Conservation (phyloP, 1,140 invertebrate species). For the Papilio helenus region DNA sequence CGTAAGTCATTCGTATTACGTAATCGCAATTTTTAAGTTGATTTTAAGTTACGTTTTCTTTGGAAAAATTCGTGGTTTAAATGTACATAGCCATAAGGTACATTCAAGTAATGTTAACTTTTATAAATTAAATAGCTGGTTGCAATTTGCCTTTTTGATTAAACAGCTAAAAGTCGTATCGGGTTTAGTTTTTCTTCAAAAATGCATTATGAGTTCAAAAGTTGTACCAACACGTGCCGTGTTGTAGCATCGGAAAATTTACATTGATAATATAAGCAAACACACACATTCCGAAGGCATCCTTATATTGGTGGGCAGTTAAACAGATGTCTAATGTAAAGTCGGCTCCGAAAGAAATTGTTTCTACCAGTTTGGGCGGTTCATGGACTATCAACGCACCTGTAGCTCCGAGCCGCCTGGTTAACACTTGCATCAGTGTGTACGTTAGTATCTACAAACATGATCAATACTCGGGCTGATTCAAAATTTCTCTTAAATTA, state of each 20-base stretch:
- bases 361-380: constrained; percentile 47
- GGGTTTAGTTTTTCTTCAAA: neutral
- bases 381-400: constrained; percentile 49
- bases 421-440: constrained; percentile 67
- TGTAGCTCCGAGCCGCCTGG: constrained; percentile 53
- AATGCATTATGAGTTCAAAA: neutral
- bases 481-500: constrained; percentile 38
- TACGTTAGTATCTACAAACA: constrained; percentile 63
- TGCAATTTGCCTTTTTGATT: too few relatives aligned
- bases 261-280: constrained; percentile 32
- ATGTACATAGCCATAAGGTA: too few relatives aligned
- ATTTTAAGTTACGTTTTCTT: too few relatives aligned
- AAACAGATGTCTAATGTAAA: constrained; percentile 40
- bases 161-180: neutral
- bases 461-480: constrained; percentile 45
- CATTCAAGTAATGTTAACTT: too few relatives aligned
- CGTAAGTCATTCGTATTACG: neutral
- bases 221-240: constrained; percentile 3
- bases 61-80: too few relatives aligned
- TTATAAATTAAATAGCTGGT: too few relatives aligned
- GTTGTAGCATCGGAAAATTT: constrained; percentile 15
- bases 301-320: constrained; percentile 34
- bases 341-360: constrained; percentile 39
- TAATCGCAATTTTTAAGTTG: neutral
- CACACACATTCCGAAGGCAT: constrained; percentile 26